Percentiles rank a stretch among this genome's conserved stretches.
Evolutionary conservation across 2,797 vertebrate species (phyloP).

Genomic region (Microcaecilia unicolor): DNA sequence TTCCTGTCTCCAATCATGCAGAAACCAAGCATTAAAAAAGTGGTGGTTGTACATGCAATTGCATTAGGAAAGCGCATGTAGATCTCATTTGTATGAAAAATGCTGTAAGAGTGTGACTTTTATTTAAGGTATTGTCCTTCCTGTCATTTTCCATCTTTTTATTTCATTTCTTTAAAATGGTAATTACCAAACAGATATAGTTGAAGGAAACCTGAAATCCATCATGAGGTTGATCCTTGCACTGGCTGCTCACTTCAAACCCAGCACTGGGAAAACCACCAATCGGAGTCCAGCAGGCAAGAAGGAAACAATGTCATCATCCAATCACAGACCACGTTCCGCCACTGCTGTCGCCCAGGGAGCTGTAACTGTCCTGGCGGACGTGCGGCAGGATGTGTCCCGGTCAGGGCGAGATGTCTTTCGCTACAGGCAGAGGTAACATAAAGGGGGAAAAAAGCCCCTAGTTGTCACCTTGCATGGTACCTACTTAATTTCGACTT

Average conservation of each 20-base stretch:
- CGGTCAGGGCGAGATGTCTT: constrained; percentile 61
- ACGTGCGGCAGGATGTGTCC: constrained; percentile 72
- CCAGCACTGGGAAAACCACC: constrained; percentile 50
- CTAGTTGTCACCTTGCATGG: no score
- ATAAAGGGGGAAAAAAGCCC: no score
- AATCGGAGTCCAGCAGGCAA: constrained; percentile 51
- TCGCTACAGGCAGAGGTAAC: constrained; percentile 64
- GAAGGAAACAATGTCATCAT: background rate
- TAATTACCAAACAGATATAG: constrained; percentile 64
- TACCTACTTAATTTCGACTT: no score
- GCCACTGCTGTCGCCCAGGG: constrained; percentile 80
- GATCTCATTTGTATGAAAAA: no score
- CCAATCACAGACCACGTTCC: constrained; percentile 71
- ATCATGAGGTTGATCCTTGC: constrained; percentile 91
- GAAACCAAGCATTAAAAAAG: no score
- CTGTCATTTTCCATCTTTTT: no score
- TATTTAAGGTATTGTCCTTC: no score
- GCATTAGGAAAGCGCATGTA: no score
- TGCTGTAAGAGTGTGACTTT: no score
- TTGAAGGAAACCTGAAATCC: constrained; percentile 91
- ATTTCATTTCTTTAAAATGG: background rate
- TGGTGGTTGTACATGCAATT: no score
- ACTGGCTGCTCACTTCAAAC: constrained; percentile 93
- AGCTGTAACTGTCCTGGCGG: constrained; percentile 72
- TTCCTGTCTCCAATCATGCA: no score